Evolutionary conservation across 2,888 invertebrate genomes (phyloP).

Genomic region (Volucella bombylans): DNA sequence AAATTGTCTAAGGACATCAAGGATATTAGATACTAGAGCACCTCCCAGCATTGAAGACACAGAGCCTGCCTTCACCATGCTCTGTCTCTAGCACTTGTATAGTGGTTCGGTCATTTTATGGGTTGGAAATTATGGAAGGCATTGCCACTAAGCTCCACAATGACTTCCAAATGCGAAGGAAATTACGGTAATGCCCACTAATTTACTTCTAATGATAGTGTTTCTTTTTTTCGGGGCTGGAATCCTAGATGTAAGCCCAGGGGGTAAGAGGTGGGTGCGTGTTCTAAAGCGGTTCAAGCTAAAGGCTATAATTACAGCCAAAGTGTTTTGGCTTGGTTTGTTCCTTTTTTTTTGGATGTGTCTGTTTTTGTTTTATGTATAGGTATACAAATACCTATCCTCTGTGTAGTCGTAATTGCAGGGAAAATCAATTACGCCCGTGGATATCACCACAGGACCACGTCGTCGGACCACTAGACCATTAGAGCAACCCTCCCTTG

Average conservation of each 20-base stretch:
- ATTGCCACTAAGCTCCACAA: constrained; percentile 72
- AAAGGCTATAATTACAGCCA: constrained; percentile 61
- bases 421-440: constrained; percentile 66
- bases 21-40: neutral
- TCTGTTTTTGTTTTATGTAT: constrained; percentile 14
- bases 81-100: constrained; percentile 8
- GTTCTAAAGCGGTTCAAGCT: constrained; percentile 63
- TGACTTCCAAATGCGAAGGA: constrained; percentile 74
- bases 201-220: constrained; percentile 74
- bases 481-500: constrained; percentile 5
- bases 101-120: constrained; percentile 70
- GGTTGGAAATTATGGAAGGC: constrained; percentile 73
- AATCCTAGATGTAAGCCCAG: constrained; percentile 18
- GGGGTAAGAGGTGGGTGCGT: constrained; percentile 42
- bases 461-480: constrained; percentile 3
- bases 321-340: constrained; percentile 34
- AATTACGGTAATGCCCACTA: constrained; percentile 73
- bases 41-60: constrained; percentile 14
- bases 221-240: constrained; percentile 48
- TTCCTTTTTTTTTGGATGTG: neutral
- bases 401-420: constrained; percentile 54
- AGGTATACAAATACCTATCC: neutral
- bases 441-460: constrained; percentile 41
- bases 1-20: constrained; percentile 21
- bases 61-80: constrained; percentile 12